Evolutionary conservation across 2,113 vertebrate genomes (phyloP).

Genomic region (Pseudorasbora parva): DNA sequence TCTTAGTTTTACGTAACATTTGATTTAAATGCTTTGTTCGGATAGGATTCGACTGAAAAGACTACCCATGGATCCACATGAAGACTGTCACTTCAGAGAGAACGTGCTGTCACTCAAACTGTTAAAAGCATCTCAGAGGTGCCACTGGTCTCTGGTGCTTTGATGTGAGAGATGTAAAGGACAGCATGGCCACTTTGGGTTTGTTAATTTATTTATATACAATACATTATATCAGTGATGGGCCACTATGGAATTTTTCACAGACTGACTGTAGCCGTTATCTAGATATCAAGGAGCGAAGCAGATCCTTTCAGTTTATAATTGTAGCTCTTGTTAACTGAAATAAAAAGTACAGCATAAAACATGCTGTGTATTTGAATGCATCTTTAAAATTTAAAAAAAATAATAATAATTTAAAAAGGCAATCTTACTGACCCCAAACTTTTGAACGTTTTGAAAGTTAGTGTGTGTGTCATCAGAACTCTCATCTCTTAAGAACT

Average conservation of each 20-base stretch:
- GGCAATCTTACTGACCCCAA: neutral
- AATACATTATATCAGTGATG: neutral
- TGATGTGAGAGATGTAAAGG: neutral
- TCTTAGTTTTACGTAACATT: too few relatives aligned
- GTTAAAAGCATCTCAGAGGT: slow-evolving; percentile 1
- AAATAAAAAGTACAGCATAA: too few relatives aligned
- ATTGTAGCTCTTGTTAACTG: too few relatives aligned
- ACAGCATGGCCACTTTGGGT: neutral
- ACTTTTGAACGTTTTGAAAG: neutral
- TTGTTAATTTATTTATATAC: slow-evolving; percentile 2
- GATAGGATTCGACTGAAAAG: too few relatives aligned
- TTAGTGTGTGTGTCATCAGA: neutral
- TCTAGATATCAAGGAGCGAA: neutral
- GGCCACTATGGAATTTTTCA: neutral
- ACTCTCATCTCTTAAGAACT: too few relatives aligned
- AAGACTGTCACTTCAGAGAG: slow-evolving; percentile 29
- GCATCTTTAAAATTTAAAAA: too few relatives aligned
- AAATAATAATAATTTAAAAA: too few relatives aligned
- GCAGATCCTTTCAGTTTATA: too few relatives aligned
- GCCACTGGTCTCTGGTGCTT: neutral
- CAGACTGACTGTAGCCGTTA: neutral
- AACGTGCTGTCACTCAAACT: slow-evolving; percentile 6
- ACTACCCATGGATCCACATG: neutral
- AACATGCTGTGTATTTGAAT: too few relatives aligned
- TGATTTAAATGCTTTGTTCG: neutral